Conservation (phyloP, 2,888 invertebrate species). For the Pristionchus arcanus region DNA sequence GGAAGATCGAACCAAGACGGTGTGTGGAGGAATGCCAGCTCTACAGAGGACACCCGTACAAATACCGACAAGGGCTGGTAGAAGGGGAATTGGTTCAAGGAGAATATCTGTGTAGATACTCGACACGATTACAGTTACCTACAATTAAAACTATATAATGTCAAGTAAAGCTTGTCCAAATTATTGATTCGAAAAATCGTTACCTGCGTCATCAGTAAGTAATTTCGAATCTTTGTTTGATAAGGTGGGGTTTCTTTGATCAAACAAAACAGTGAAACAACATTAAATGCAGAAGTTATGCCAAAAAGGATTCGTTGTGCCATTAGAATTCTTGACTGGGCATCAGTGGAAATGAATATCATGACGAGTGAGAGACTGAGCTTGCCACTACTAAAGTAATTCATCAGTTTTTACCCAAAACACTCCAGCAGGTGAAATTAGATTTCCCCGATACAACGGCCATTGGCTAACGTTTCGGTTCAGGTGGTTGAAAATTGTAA, state of each 20-base stretch:
- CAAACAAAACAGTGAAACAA: not conserved
- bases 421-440: not conserved
- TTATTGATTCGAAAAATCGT: not conserved
- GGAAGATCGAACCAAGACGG: not conserved
- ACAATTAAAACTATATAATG: not conserved
- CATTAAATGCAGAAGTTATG: not conserved
- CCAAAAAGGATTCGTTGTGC: not conserved
- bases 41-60: not conserved
- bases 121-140: not conserved
- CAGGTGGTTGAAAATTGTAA: too few relatives aligned
- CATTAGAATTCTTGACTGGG: not conserved
- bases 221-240: slow-evolving; percentile 18
- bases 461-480: too few relatives aligned
- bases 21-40: not conserved
- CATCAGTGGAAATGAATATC: not conserved
- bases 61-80: not conserved
- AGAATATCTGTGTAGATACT: slow-evolving; percentile 5
- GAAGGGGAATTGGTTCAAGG: slow-evolving; percentile 1
- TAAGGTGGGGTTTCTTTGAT: not conserved
- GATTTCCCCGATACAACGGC: not conserved
- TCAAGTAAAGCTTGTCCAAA: not conserved
- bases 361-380: not conserved
- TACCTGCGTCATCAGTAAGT: not conserved
- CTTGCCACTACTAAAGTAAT: not conserved
- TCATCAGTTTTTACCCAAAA: not conserved